A percentile compares a stretch with the other conserved stretches of the same genome.
Conservation (phyloP, 2,888 invertebrate species). For the Eumerus sabulonum region DNA sequence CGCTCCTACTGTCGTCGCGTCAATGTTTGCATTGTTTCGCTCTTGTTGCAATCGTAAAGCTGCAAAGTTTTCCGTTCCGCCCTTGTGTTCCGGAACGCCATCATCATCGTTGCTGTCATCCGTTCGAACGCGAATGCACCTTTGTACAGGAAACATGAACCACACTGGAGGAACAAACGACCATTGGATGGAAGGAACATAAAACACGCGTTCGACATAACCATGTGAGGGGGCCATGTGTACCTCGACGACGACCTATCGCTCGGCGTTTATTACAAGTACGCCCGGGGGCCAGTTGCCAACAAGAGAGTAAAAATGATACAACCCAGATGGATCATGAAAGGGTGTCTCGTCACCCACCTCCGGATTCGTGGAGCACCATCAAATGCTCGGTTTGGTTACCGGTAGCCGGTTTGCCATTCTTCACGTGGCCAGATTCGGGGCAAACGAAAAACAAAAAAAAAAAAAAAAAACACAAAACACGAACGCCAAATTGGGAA, state of each 20-base stretch:
- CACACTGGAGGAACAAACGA: slow-evolving; percentile 61
- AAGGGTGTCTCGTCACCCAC: slow-evolving; percentile 6
- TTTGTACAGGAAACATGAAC: slow-evolving; percentile 60
- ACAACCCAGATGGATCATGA: neutral
- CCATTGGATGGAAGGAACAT: slow-evolving; percentile 38
- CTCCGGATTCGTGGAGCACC: slow-evolving; percentile 7
- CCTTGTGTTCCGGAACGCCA: slow-evolving; percentile 50
- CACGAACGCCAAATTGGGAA: neutral
- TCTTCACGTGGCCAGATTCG: slow-evolving; percentile 65
- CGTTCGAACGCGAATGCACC: slow-evolving; percentile 42
- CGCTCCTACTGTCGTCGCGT: slow-evolving; percentile 15
- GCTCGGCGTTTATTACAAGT: slow-evolving; percentile 64
- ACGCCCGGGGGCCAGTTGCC: slow-evolving; percentile 38
- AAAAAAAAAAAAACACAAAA: too few species aligned
- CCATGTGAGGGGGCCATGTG: slow-evolving; percentile 1
- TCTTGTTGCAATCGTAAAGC: slow-evolving; percentile 61
- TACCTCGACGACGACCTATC: slow-evolving; percentile 56
- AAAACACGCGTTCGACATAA: slow-evolving; percentile 43
- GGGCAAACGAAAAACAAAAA: slow-evolving; percentile 47
- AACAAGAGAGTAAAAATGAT: slow-evolving; percentile 8
- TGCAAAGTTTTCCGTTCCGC: slow-evolving; percentile 60
- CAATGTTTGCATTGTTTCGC: slow-evolving; percentile 62
- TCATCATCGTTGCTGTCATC: slow-evolving; percentile 10
- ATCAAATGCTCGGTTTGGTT: slow-evolving; percentile 51
- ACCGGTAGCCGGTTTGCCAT: slow-evolving; percentile 56